Evolutionary conservation across 2,888 invertebrate genomes (phyloP).

Genomic region (Dicycla oo): DNA sequence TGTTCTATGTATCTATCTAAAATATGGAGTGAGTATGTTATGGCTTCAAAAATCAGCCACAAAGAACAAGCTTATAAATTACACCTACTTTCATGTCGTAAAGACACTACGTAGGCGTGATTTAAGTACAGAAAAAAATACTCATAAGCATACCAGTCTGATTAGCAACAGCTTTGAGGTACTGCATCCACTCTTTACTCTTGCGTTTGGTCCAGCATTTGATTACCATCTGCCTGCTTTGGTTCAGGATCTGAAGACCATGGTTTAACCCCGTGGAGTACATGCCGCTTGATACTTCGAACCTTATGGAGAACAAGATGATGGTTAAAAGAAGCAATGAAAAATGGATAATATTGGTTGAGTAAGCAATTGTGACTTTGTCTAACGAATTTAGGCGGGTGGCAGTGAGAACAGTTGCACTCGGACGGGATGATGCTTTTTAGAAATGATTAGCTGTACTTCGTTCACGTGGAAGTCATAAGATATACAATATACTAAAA

Average conservation of each 20-base stretch:
- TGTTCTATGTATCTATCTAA: too few species aligned
- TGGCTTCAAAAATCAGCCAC: too few species aligned
- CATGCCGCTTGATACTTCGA: slow-evolving; percentile 97
- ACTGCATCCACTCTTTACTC: slow-evolving; percentile 96
- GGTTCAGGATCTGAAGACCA: slow-evolving; percentile 96
- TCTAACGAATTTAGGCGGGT: background rate
- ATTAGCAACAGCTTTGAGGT: slow-evolving; percentile 93
- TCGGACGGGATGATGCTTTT: background rate
- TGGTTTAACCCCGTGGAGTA: slow-evolving; percentile 97
- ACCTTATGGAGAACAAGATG: slow-evolving; percentile 81
- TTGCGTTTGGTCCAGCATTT: slow-evolving; percentile 97
- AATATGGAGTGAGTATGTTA: too few species aligned
- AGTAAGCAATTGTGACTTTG: background rate
- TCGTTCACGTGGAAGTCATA: too few species aligned
- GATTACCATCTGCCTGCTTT: slow-evolving; percentile 95
- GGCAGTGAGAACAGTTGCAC: background rate
- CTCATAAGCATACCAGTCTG: slow-evolving; percentile 89
- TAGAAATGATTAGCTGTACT: too few species aligned
- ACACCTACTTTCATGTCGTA: too few species aligned
- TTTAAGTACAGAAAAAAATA: background rate
- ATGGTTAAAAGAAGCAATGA: background rate
- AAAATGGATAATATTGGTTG: background rate
- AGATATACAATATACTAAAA: too few species aligned
- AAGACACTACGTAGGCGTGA: too few species aligned
- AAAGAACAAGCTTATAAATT: too few species aligned